Evolutionary conservation across 2,797 vertebrate genomes (phyloP).

Genomic region (Sebastes reedi): DNA sequence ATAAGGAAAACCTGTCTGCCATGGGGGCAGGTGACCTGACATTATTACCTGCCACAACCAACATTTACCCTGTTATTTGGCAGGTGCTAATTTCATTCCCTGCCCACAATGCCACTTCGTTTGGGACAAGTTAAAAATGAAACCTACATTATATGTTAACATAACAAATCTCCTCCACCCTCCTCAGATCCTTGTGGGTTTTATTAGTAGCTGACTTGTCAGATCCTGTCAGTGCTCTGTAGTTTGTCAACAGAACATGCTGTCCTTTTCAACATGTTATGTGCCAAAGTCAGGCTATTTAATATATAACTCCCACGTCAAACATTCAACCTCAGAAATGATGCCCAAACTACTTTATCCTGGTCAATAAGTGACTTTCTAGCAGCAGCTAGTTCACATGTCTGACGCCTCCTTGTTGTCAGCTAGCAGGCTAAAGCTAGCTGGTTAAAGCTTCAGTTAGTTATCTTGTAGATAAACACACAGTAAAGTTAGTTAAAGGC

Average conservation of each 20-base stretch:
- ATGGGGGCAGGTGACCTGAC: too few relatives aligned
- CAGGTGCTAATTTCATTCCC: too few relatives aligned
- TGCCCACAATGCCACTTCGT: neutral
- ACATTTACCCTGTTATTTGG: too few relatives aligned
- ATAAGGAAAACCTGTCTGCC: too few relatives aligned
- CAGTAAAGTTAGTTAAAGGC: neutral
- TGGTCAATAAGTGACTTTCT: slow-evolving; percentile 19
- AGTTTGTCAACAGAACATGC: neutral
- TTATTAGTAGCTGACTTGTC: neutral
- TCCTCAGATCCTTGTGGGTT: neutral
- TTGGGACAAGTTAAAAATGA: neutral
- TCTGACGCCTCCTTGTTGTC: slow-evolving; percentile 67
- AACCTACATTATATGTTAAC: neutral
- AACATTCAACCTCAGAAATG: neutral
- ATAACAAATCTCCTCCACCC: too few relatives aligned
- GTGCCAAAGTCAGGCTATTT: fast-evolving
- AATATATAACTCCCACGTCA: fast-evolving
- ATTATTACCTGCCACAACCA: too few relatives aligned
- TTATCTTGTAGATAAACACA: neutral
- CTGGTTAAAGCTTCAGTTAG: neutral
- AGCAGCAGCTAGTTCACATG: neutral
- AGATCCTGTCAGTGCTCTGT: neutral
- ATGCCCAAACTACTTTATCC: neutral
- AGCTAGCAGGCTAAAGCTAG: slow-evolving; percentile 63
- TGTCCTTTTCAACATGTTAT: neutral